phyloP scores from a whole-genome alignment of 2,113 vertebrate species.

The Smithornis capensis region DNA sequence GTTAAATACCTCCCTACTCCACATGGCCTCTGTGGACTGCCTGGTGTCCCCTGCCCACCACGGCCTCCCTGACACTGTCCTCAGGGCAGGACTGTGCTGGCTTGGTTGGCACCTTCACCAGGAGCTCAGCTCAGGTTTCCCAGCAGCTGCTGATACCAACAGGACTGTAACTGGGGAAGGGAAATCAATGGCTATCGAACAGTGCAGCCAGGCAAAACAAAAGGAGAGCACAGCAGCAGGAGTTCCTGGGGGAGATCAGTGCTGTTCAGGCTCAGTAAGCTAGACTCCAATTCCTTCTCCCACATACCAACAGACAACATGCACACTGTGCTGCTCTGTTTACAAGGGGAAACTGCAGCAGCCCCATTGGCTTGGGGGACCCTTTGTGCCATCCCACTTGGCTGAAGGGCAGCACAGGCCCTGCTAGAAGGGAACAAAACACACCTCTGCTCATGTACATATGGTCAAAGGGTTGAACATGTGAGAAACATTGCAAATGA shows the following conservation, averaged over 20 bases:
- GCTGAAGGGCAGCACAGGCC: background rate
- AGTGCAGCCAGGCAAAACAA: background rate
- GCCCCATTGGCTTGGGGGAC: background rate
- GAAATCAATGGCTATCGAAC: background rate
- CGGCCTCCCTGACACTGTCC: rapidly evolving
- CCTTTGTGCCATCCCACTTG: rapidly evolving
- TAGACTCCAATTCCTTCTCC: background rate
- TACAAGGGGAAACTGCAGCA: background rate
- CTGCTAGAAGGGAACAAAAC: background rate
- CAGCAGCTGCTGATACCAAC: background rate
- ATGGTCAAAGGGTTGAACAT: background rate
- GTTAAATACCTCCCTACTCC: background rate
- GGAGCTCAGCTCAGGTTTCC: background rate
- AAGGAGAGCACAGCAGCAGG: background rate
- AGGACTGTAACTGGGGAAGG: background rate
- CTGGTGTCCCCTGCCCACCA: background rate
- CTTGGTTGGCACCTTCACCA: background rate
- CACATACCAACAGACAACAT: background rate
- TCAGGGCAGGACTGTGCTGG: background rate
- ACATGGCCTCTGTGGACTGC: rapidly evolving
- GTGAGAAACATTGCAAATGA: background rate
- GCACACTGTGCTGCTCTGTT: background rate
- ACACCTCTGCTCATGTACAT: rapidly evolving
- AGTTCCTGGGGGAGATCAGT: background rate
- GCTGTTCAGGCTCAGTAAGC: background rate